Evolutionary conservation across 2,888 invertebrate species (phyloP), one percentile per base, ranked within the genome.

Genomic region (Drosophila pseudotakahashii): DNA sequence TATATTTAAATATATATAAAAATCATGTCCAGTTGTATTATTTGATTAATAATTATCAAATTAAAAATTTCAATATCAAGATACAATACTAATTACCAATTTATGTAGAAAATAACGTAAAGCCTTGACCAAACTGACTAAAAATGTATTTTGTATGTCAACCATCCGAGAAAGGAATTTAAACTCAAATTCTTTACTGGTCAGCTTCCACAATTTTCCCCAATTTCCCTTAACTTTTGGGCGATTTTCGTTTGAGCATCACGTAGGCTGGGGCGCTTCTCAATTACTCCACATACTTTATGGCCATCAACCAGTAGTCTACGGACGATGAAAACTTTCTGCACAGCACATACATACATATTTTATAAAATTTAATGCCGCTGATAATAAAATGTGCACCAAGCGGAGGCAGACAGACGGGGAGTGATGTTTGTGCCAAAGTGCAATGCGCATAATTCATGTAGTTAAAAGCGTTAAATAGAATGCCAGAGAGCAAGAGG

Each of bases 321-420:
- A 14, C 70, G 34, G 36, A 52, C 69, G 70, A 50, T 70, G 61
- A 55, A 69, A 71, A 71, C 54, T 71, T 69, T 69, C 13, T 48
- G 30, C 42, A 37, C 30, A 32, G 16, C 34, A 14, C 37, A 41
- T 58, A 54, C 37, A 41, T 58, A 54, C 76, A 75, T 79, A 82
- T 81, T 84, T 84, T 74, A 78, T 78, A 67, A 76, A 84, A 76
- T 75, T 76, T 76, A 79, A 82, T 77, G 84, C 75, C 70, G 71
- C 81, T 78, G 84, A 81, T 81, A 76, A 76, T 81, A 79, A 77
- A 82, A 79, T 69, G 71, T 73, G 62, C 62, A 58, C 66, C 64
- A 36, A 30, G 47, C 52, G 63, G 26, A 5, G 26, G 64, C 52
- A 19, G 63, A 34, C 39, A n/a, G 11, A 42, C 42, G 37, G 34